Base-by-base conservation (phyloP, 2,888 invertebrate species). In the Drosophila incognita region DNA sequence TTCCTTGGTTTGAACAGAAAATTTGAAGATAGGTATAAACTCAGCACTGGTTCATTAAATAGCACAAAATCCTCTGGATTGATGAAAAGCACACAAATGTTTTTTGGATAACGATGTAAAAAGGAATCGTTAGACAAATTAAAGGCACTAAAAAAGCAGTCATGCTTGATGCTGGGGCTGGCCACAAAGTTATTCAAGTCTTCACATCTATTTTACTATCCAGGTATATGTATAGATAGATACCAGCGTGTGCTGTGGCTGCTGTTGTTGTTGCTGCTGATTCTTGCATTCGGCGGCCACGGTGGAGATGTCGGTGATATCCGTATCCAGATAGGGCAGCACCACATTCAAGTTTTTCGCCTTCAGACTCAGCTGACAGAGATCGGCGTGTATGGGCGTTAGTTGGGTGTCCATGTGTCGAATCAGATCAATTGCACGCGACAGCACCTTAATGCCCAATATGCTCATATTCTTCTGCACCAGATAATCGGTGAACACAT, bases 271-370 rank as follows among this genome's bases (percentile, higher is more conserved):
- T 53, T 85, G 90, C 48, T 90, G 88, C 54, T 85, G 79, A 49
- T 79, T 84, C 60, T 90, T 83, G 48, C 74, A 79, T 33, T 92
- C 92, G 33, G 85, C 83, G 89, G 96, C 95, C n/a, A 89, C 81
- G 59, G 92, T 92, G 89, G 97, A 96, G 89, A 99, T 98, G 79
- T 97, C 97, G 73, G 97, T 98, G 61, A 99, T 96, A 94, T 99
- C 99, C 57, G 96, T 95, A 91, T 99, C 97, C 79, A 99, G 94
- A 92, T 98, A 96, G 89, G 96, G 96, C 58, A 99, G 93, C 4
- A 98, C 98, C 51, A 98, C 97, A 92, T 98, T 98, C 93, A 99
- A 96, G 93, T 97, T 97, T 93, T 98, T 98, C 53, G 98, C 96
- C 70, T 97, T 93, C 58, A 99, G 94, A 93, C 99, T 98, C 24